phyloP scores from a whole-genome alignment of 2,113 vertebrate genomes.

The Bucco capensis region DNA sequence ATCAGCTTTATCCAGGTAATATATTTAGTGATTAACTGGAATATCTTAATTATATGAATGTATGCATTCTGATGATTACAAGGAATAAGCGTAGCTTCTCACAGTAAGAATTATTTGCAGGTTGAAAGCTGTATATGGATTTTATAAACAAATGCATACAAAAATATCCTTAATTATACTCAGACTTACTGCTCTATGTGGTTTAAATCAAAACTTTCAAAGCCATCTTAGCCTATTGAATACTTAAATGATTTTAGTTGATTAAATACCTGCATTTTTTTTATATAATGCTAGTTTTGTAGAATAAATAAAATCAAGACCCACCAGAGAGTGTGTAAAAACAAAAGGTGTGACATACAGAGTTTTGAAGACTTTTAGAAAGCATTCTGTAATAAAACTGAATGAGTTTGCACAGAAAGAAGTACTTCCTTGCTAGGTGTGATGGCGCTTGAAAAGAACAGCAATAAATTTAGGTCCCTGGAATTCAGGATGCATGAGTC shows the following conservation, averaged over 20 bases:
- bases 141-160: background rate
- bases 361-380: background rate
- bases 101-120: background rate
- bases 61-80: background rate
- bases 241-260: background rate
- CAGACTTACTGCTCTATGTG: background rate
- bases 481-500: background rate
- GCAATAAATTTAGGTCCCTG: background rate
- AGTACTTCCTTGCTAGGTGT: background rate
- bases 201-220: background rate
- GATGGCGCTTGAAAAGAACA: background rate
- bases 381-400: background rate
- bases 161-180: background rate
- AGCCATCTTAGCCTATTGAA: background rate
- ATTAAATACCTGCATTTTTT: background rate
- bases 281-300: background rate
- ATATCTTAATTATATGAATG: background rate
- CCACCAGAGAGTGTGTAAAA: background rate
- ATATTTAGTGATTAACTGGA: background rate
- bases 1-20: constrained; percentile 93
- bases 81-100: background rate
- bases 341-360: background rate
- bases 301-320: background rate
- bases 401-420: background rate
- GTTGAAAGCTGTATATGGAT: background rate